Base-by-base conservation (phyloP, 23 tunicate genomes). In the Trididemnum clinides region DNA sequence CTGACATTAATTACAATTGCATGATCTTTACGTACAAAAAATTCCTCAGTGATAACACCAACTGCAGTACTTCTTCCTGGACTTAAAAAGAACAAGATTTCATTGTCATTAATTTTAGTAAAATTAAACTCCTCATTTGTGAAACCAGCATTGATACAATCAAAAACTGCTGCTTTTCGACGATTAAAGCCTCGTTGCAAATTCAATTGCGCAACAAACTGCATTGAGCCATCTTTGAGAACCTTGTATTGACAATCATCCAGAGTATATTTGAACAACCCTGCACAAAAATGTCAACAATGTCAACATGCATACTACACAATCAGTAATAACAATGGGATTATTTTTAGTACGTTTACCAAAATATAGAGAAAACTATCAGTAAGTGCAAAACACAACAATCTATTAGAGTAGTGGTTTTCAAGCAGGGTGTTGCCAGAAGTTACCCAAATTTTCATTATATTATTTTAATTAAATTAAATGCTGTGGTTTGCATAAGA, bases 101-200 rank as follows among this genome's bases (percentile, higher is more conserved):
- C 99, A 7, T 80, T 33, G 4, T 50, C 26, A 19, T 80, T 64
- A 22, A 96, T 91, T 88, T 91, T 96, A 25, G 87, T 87, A 70
- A 96, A 96, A 81, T 96, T 96, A 74, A 96, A 96, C 37, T 91
- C 84, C 0, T 80, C 80, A 34, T 65, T 36, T n/a, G 88, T 25
- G 80, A 91, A 96, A 4, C 20, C 28, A n/a, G 84, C 81, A 81
- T 91, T 91, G 88, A 91, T 91, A 32, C 75, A 35, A 5, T 84
- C 85, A 66, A 91, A 85, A 28, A 31, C 6, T 81, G 73, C 93
- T 27, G 84, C 81, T 64, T 88, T 83, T 63, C 99, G 85, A 36
- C 92, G 83, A 50, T 96, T 96, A 23, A 84, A 77, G 25, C 71
- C 89, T 73, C 99, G 71, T 32, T 96, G 88, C 4, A 88, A 86